Evolutionary conservation across 2,888 invertebrate species (phyloP).

Genomic region (Willowsia nigromaculata): DNA sequence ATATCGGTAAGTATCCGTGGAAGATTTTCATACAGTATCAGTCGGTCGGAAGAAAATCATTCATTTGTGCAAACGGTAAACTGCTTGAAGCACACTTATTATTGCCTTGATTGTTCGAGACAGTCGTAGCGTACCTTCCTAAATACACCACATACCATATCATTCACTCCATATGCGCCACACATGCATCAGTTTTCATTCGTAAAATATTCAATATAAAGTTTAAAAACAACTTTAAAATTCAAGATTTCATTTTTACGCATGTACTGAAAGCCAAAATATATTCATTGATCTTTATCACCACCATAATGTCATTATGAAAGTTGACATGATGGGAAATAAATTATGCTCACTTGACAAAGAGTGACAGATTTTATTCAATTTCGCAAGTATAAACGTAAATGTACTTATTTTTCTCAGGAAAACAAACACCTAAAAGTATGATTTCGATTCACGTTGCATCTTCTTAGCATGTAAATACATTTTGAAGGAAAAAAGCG

Average conservation of each 20-base stretch:
- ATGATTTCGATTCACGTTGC: no score
- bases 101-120: not conserved
- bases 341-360: slow-evolving; percentile 47
- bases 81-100: not conserved
- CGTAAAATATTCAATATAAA: not conserved
- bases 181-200: not conserved
- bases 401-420: no score
- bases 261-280: not conserved
- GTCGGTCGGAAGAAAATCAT: not conserved
- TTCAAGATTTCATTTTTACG: no score
- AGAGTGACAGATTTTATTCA: no score
- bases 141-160: no score
- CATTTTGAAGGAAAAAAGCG: no score
- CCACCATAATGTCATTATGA: slow-evolving; percentile 26
- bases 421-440: no score
- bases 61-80: slow-evolving; percentile 37
- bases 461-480: no score
- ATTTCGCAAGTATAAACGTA: no score
- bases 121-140: no score
- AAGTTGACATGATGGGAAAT: slow-evolving; percentile 58
- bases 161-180: no score
- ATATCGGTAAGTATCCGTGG: not conserved
- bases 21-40: not conserved
- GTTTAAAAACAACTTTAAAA: not conserved
- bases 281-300: slow-evolving; percentile 39